A percentile compares a stretch with the other conserved stretches of the same genome.
These are phyloP conservation scores for Pelobates fuscus DNA, from an alignment of 2,113 vertebrate genomes.

Conservation along the genomic window DNA sequence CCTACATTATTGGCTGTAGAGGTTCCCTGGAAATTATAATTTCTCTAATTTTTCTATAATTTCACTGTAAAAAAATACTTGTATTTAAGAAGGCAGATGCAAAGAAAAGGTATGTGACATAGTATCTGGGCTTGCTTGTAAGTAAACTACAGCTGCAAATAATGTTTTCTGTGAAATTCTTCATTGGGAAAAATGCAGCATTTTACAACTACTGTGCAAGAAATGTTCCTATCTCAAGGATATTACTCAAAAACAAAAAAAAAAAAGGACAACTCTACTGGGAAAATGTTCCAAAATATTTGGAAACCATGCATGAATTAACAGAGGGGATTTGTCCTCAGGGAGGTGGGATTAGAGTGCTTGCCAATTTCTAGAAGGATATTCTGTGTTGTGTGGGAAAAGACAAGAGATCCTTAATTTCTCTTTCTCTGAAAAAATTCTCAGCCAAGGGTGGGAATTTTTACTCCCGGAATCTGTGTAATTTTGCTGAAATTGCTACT, in stretches of 20 bases:
- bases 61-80: too few species aligned
- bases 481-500: slow-evolving; percentile 2
- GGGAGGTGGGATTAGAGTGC: slow-evolving; percentile 16
- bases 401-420: slow-evolving; percentile 28
- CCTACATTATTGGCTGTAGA: too few species aligned
- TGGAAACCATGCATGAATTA: slow-evolving; percentile 35
- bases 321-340: background rate
- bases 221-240: slow-evolving; percentile 9
- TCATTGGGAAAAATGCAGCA: slow-evolving; percentile 5
- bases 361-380: slow-evolving; percentile 29
- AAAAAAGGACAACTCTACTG: slow-evolving; percentile 1
- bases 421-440: slow-evolving; percentile 16
- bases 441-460: slow-evolving; percentile 5
- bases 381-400: slow-evolving; percentile 36
- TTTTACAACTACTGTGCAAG: background rate
- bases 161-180: slow-evolving; percentile 2
- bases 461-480: background rate
- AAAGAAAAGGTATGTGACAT: too few species aligned
- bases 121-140: slow-evolving; percentile 23
- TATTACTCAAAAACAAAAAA: slow-evolving; percentile 12
- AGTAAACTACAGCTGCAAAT: slow-evolving; percentile 9
- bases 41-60: too few species aligned
- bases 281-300: slow-evolving; percentile 34
- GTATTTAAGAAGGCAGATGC: slow-evolving; percentile 11
- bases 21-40: too few species aligned